A percentile compares a stretch with the other conserved stretches of the same genome.
phyloP scores from a whole-genome alignment of 2,113 vertebrate genomes.

The Neolamprologus variostigma region DNA sequence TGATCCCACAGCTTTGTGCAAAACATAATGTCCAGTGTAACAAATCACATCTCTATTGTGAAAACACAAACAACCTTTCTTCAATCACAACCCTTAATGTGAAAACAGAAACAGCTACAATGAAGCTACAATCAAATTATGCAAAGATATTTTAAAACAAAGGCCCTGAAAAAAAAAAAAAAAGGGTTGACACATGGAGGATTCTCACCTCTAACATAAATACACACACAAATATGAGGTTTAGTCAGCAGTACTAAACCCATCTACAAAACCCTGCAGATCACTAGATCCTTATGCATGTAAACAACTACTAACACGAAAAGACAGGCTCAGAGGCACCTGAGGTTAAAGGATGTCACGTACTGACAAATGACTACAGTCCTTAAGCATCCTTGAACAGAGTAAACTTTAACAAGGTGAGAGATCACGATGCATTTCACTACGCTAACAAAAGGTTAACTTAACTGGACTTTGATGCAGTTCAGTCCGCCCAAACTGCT shows the following conservation, averaged over 20 bases:
- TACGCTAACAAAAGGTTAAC: neutral
- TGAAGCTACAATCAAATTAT: neutral
- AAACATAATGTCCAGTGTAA: neutral
- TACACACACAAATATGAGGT: neutral
- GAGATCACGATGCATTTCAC: neutral
- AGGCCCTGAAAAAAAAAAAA: neutral
- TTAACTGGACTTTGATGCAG: neutral
- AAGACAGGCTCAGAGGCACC: neutral
- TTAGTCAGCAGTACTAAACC: neutral
- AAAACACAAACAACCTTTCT: neutral
- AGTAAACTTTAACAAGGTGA: neutral
- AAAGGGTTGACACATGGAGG: neutral
- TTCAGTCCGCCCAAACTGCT: slow-evolving; percentile 20
- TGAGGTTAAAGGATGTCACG: neutral
- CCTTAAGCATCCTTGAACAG: neutral
- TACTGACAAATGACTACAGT: neutral
- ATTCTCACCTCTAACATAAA: neutral
- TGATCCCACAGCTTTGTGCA: neutral
- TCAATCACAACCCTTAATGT: neutral
- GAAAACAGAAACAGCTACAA: neutral
- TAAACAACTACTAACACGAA: neutral
- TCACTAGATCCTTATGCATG: neutral
- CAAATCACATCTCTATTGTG: neutral
- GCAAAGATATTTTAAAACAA: neutral
- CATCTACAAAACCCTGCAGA: neutral